Evolutionary conservation across 1,140 invertebrate genomes (phyloP), one percentile per base, ranked within the genome.

Genomic region (Globodera rostochiensis): DNA sequence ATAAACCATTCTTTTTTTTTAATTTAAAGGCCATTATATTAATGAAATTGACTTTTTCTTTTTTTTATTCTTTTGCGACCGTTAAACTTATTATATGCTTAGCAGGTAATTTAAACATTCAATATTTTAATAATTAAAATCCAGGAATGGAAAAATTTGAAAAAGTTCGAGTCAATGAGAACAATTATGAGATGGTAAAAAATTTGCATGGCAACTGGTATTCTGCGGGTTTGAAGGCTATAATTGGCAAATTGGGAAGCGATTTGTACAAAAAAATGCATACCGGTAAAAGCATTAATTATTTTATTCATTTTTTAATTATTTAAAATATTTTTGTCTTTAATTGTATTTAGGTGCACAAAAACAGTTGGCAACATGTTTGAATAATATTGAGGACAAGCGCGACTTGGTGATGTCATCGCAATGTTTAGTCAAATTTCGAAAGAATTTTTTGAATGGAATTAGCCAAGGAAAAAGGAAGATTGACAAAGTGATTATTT

Each of bases 311-410:
- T 74, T 11, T n/a, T 36, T 45, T 74, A 74, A 46, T 74, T 74
- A 13, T 67, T n/a, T 50, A 71, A 81, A 45, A 15, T 13, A 21
- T 21, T 13, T 15, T 66, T 13, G 60, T 21, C 60, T 15, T 15
- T 21, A 21, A 66, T 70, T 70, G n/a, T 9, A 21, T 45, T 21
- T 19, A 84, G 83, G 67, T 74, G 84, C 86, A 81, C 75, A 80
- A 60, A 50, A 50, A 25, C 67, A 47, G 8, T 64, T 84, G 6
- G 76, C 57, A n/a, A 21, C n/a, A 9, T 86, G 85, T 71, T 57
- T 86, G 25, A 66, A 82, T 47, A 80, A 75, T 73, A 82, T 86
- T 36, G 83, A 87, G n/a, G 85, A 86, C 60, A 80, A 78, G 69
- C 75, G 77, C 21, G 85, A 86, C 73, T 36, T 86, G 1, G 85